Base-by-base conservation (phyloP, 35 echinoderm and acorn worm species). In the Hemicentrotus pulcherrimus region DNA sequence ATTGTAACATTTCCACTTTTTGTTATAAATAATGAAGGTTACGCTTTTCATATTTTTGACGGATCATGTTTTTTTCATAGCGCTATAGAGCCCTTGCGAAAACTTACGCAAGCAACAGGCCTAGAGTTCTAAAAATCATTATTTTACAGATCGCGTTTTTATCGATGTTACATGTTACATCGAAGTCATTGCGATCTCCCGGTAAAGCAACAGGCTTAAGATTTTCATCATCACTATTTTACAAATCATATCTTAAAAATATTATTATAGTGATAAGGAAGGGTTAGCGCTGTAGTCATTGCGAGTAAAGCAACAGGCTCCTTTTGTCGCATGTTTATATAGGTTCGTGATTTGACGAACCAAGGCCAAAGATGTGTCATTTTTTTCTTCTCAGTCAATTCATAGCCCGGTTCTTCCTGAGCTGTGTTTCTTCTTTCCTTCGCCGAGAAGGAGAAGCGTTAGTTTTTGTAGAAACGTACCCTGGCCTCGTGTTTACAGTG, bases 351-450 rank as follows among this genome's bases (percentile, higher is more conserved):
- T 78, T 78, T 78, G 65, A 15, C 65, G 28, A 28, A n/a, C 65
- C 65, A 78, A 78, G 65, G 65, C 65, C 65, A 78, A 78, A 28
- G 65, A 78, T 78, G 65, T 78, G 65, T 78, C 65, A 78, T 78
- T 78, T 78, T 78, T 78, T 78, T n/a, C 61, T n/a, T n/a, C 65
- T 78, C 65, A 78, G 5, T 78, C 65, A 22, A 78, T n/a, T 78
- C 65, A 78, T 78, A 22, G 19, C 19, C 6, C 19, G 35, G 5
- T 2, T 78, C 65, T 78, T 78, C 65, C 28, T 78, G 19, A n/a
- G 19, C 10, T 78, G 28, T 28, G 19, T 78, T 78, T n/a, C 65
- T 78, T 15, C 65, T 55, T 55, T 55, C 15, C 50, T 55, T 55
- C 50, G 50, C 50, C 50, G 50, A 55, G 50, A n/a, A 78, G 65